Evolutionary conservation across 2,888 invertebrate species (phyloP).

Genomic region (Thysanoteuthis rhombus): DNA sequence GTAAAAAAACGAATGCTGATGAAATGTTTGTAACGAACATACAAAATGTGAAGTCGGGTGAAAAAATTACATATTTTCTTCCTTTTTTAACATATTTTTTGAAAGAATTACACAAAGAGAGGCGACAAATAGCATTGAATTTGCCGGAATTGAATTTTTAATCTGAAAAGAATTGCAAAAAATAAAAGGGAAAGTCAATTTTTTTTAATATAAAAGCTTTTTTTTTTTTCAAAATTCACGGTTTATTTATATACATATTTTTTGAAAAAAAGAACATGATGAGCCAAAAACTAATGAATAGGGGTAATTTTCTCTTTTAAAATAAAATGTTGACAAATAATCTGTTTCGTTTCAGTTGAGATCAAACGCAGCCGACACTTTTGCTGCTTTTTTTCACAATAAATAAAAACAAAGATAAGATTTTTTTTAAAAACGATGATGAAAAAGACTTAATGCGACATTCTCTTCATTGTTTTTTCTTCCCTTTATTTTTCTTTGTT

Average conservation of each 20-base stretch:
- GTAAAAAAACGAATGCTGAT: not conserved
- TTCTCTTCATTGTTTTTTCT: not conserved
- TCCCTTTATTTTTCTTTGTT: not conserved
- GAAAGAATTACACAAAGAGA: not conserved
- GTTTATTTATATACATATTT: not conserved
- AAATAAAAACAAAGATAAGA: not conserved
- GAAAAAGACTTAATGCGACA: not conserved
- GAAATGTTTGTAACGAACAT: not conserved
- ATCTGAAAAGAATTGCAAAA: not conserved
- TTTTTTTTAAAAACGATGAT: not conserved
- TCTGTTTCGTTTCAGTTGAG: not conserved
- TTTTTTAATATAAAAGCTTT: not conserved
- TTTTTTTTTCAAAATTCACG: not conserved
- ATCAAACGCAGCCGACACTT: not conserved
- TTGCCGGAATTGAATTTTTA: not conserved
- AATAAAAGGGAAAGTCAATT: not conserved
- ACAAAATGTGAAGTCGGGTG: not conserved
- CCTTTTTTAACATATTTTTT: not conserved
- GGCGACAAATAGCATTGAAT: not conserved
- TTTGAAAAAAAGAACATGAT: not conserved
- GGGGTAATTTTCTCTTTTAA: not conserved
- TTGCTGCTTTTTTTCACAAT: not conserved
- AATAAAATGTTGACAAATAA: conserved; percentile 12
- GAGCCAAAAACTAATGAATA: not conserved
- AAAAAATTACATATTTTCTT: not conserved